These are phyloP conservation scores for Sinonovacula constricta DNA, from an alignment of 1,140 invertebrate genomes.

Conservation along the genomic window DNA sequence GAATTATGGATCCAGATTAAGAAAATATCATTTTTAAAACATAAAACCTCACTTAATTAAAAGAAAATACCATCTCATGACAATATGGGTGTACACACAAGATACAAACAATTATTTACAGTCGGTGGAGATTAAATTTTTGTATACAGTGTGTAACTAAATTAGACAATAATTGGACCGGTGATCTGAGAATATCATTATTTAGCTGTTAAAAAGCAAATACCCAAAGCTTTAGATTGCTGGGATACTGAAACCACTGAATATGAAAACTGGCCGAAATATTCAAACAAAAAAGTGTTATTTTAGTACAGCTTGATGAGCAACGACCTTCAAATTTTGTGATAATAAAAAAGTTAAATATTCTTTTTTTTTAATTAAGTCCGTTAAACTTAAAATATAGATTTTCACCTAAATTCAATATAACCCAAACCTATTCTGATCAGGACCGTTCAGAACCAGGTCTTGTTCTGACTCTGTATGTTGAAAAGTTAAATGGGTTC, in stretches of 20 bases:
- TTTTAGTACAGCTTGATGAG: constrained; percentile 30
- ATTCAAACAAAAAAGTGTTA: constrained; percentile 28
- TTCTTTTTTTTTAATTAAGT: constrained; percentile 27
- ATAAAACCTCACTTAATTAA: constrained; percentile 35
- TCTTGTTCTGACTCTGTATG: constrained; percentile 13
- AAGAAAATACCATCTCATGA: constrained; percentile 35
- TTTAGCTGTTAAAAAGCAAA: constrained; percentile 22
- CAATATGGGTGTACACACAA: constrained; percentile 36
- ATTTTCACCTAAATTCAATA: constrained; percentile 26
- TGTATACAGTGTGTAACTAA: constrained; percentile 34
- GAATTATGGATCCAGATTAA: constrained; percentile 36
- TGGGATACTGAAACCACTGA: constrained; percentile 27
- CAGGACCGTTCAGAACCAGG: constrained; percentile 26
- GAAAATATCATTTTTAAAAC: constrained; percentile 38
- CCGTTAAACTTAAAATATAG: constrained; percentile 13
- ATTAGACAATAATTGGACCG: constrained; percentile 35
- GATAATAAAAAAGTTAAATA: constrained; percentile 29
- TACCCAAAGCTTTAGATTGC: constrained; percentile 30
- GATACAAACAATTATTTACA: constrained; percentile 33
- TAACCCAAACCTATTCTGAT: constrained; percentile 27
- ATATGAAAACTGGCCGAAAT: constrained; percentile 28
- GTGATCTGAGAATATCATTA: constrained; percentile 35
- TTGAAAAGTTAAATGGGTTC: constrained; percentile 24
- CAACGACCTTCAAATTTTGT: constrained; percentile 26
- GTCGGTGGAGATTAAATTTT: constrained; percentile 30